Evolutionary conservation across 2,113 vertebrate genomes (phyloP), one percentile per base, ranked within the genome.

Genomic region (Capreolus pygargus): DNA sequence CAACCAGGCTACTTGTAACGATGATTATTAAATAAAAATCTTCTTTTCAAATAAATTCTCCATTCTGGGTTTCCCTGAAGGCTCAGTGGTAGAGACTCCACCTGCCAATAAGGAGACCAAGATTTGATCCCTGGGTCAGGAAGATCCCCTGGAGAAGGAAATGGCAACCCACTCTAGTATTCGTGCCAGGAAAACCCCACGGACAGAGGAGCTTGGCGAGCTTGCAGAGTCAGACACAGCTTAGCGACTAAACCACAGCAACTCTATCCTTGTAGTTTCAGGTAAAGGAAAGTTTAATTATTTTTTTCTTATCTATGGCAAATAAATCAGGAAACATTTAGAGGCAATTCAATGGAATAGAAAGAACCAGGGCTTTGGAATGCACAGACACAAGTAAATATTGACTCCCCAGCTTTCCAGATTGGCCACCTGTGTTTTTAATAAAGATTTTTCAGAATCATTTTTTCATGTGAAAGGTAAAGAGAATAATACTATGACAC

Each of bases 391-490:
- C 33, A 19, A 43, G 67, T 50, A 52, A 60, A n/a, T 50, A 91
- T 16, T 39, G 52, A 86, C 1, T 52, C 3, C 2, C 27, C 16
- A 74, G 27, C 13, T 85, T 85, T 47, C 50, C 16, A 45, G 47
- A 15, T 11, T 61, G 23, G 25, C 14, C 28, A 54, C 5, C 3
- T 89, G 4, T 15, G 0, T 28, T 85, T 27, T 85, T 91, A 89
- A 74, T 85, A 84, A 61, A 89, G 25, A 47, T 55, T 9, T 45
- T 64, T 36, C 23, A 78, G 8, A 89, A 92, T 83, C 4, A 70
- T 67, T 60, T 94, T 81, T 52, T 93, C 27, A 54, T 60, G 13
- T 52, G 47, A 90, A 97, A 81, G 82, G 1, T 67, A 13, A 89
- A 2, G 7, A 85, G 16, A 92, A 52, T 64, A 89, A 57, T n/a